Conservation (phyloP, 2,113 vertebrate genomes). For the Phalacrocorax pelagicus region DNA sequence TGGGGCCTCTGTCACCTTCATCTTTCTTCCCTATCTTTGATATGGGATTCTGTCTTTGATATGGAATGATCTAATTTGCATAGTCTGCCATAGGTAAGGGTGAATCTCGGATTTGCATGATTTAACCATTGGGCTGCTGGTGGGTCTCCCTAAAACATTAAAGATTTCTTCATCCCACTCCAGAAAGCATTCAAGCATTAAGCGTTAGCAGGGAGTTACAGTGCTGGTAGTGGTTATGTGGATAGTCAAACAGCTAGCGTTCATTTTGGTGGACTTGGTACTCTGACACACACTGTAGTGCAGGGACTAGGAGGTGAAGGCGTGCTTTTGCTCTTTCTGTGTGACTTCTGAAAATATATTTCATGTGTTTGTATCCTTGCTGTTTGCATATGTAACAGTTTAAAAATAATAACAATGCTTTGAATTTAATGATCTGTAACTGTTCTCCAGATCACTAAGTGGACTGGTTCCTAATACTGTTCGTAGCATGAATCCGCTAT, state of each 20-base stretch:
- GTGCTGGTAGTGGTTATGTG: not conserved
- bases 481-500: fast-evolving
- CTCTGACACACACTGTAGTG: fast-evolving
- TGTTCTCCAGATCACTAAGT: not conserved
- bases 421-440: not conserved
- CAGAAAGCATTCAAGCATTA: not conserved
- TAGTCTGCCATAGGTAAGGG: not conserved
- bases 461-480: not conserved
- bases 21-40: not conserved
- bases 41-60: not conserved
- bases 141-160: not conserved
- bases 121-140: not conserved
- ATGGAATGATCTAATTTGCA: not conserved
- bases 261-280: not conserved
- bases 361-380: not conserved
- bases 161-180: not conserved
- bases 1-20: not conserved
- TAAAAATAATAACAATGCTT: not conserved
- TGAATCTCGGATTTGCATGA: not conserved
- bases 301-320: not conserved
- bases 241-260: not conserved
- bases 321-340: not conserved
- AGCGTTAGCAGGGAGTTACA: not conserved
- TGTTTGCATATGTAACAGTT: not conserved
- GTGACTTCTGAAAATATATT: not conserved